Evolutionary conservation across 53 echinoderm and acorn worm genomes (phyloP), one percentile per base, ranked within the genome.

Genomic region (Zoroaster sp.): DNA sequence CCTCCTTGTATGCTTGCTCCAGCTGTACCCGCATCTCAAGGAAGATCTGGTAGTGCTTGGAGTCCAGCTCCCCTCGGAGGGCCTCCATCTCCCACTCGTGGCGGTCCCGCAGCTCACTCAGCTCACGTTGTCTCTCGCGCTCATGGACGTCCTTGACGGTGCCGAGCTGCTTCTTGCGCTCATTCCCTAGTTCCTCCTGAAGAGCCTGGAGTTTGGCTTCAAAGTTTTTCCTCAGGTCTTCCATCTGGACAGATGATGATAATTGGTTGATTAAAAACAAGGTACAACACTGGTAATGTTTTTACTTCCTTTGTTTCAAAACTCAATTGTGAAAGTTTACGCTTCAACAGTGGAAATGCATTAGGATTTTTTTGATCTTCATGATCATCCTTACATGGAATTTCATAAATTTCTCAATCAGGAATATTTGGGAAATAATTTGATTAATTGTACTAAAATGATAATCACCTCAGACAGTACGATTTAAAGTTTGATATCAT

Each of bases 51-150:
- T 92, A 93, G 52, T 95, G 93, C 36, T 89, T 77, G 55, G 89
- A 67, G 53, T 95, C 95, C 71, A 97, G 67, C 54, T 89, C 74
- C 1, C 87, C 91, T 23, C 91, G 80, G 73, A 94, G 86, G 1
- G 77, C 91, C 71, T 94, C 91, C 91, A 96, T 94, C 87, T 93
- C 94, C 81, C 91, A 89, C 80, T 89, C 87, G 68, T 96, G 94
- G 1, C 90, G 83, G 41, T 94, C 96, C 20, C 63, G 69, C 89
- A 92, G 35, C 18, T 87, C 92, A 25, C 43, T 45, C 46, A 82
- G 65, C 75, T 93, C 93, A 1, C 89, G 74, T 30, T 89, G 67
- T 34, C 87, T 66, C 45, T 89, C 90, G 2, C 90, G 79, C 47
- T 92, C 92, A 37, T 87, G 77, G 36, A 79, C 90, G 15, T 55